A percentile compares a stretch with the other conserved stretches of the same genome.
Conservation (phyloP, 2,888 invertebrate species). For the Koerneria pararmatus region DNA sequence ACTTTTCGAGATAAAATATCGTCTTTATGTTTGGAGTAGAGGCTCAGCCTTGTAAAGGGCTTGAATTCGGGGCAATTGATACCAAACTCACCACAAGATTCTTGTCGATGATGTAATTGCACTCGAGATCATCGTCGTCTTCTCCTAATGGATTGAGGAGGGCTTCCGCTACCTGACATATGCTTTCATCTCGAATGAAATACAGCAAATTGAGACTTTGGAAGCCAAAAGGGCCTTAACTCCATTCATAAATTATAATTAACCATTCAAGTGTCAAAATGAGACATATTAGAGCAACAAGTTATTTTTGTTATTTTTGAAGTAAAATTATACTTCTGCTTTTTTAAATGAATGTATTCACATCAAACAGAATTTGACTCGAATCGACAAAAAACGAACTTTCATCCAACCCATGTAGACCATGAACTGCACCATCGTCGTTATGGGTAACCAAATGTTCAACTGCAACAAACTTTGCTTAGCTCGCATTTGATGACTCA, state of each 20-base stretch:
- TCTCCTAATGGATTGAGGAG: slow-evolving; percentile 53
- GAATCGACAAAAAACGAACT: too few species aligned
- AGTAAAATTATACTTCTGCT: not conserved
- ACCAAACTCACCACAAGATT: slow-evolving; percentile 46
- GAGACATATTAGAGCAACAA: too few species aligned
- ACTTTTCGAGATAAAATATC: too few species aligned
- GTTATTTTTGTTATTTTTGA: not conserved
- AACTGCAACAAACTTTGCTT: slow-evolving; percentile 39
- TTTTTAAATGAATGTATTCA: too few species aligned
- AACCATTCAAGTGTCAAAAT: not conserved
- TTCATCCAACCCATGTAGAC: slow-evolving; percentile 51
- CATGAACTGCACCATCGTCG: slow-evolving; percentile 49
- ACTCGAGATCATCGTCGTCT: slow-evolving; percentile 44
- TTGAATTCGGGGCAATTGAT: too few species aligned
- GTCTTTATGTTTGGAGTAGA: not conserved
- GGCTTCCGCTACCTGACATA: slow-evolving; percentile 50
- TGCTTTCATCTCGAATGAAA: too few species aligned
- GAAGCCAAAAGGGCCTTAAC: too few species aligned
- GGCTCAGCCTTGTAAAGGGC: too few species aligned
- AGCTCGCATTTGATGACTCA: not conserved
- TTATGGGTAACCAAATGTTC: slow-evolving; percentile 51
- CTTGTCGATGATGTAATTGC: slow-evolving; percentile 55
- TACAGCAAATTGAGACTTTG: too few species aligned
- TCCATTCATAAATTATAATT: not conserved
- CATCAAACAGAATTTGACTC: too few species aligned